These are phyloP conservation scores for Capitulum mitella DNA, from an alignment of 2,888 invertebrate genomes.

Conservation along the genomic window DNA sequence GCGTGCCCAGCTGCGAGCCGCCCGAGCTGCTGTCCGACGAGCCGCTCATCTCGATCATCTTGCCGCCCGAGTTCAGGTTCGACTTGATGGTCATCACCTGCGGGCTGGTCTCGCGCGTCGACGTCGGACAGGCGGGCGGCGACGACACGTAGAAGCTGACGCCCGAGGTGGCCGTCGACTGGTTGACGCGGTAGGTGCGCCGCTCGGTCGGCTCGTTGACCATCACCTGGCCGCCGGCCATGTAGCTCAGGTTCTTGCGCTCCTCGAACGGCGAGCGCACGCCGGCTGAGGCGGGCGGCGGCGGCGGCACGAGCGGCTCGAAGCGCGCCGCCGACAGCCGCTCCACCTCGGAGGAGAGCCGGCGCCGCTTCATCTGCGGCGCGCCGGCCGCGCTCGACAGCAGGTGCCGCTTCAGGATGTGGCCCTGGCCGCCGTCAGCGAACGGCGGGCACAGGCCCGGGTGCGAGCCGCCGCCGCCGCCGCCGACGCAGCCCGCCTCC, in stretches of 20 bases:
- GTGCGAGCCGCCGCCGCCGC: background rate
- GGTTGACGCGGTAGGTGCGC: constrained; percentile 21
- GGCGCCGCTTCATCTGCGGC: constrained; percentile 16
- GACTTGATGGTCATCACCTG: constrained; percentile 26
- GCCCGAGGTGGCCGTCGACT: background rate
- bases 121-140: background rate
- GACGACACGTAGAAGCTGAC: constrained; percentile 15
- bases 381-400: background rate
- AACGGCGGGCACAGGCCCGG: background rate
- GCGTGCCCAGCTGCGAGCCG: constrained; percentile 17
- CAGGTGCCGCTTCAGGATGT: constrained; percentile 19
- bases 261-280: background rate
- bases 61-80: constrained; percentile 24
- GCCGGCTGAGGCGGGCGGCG: background rate
- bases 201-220: background rate
- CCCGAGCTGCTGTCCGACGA: background rate
- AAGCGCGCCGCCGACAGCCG: background rate
- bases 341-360: background rate
- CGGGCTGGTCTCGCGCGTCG: constrained; percentile 17
- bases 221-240: constrained; percentile 21
- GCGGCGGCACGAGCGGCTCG: constrained; percentile 2
- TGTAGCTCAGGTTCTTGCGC: constrained; percentile 19
- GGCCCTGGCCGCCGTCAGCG: background rate
- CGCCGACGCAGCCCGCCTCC: constrained; percentile 17
- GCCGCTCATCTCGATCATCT: constrained; percentile 23